Conservation (phyloP, 2,113 vertebrate genomes). For the Chrysochloris asiatica region DNA sequence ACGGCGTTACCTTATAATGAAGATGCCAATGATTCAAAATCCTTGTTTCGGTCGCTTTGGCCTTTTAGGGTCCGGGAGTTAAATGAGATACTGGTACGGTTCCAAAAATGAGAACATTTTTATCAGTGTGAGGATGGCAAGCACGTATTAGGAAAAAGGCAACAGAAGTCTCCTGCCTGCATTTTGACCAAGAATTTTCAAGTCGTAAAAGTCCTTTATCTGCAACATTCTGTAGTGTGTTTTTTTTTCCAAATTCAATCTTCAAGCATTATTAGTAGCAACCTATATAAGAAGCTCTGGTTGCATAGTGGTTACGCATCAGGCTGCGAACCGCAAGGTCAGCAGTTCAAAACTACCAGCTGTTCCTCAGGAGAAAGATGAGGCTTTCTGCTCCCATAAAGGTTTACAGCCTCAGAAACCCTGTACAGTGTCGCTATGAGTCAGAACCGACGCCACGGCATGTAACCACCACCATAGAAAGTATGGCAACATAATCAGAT, state of each 20-base stretch:
- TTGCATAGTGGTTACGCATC: no score
- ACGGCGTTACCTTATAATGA: accelerated
- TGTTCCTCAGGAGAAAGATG: no score
- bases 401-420: no score
- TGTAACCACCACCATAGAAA: neutral
- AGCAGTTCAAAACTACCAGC: no score
- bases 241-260: conserved; percentile 56
- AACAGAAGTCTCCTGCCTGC: accelerated
- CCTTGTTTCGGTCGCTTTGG: neutral
- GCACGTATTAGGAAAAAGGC: neutral
- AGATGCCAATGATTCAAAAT: neutral
- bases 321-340: no score
- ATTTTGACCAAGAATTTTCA: neutral
- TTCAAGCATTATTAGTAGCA: conserved; percentile 60
- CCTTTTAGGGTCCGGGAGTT: neutral
- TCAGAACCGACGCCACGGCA: no score
- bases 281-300: no score
- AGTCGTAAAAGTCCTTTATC: neutral
- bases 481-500: neutral
- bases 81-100: neutral
- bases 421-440: no score
- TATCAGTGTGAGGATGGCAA: accelerated
- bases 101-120: neutral
- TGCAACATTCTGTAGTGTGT: no score
- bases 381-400: no score